Conservation (phyloP, 2,113 vertebrate species). For the Astatotilapia flaviijosephi region DNA sequence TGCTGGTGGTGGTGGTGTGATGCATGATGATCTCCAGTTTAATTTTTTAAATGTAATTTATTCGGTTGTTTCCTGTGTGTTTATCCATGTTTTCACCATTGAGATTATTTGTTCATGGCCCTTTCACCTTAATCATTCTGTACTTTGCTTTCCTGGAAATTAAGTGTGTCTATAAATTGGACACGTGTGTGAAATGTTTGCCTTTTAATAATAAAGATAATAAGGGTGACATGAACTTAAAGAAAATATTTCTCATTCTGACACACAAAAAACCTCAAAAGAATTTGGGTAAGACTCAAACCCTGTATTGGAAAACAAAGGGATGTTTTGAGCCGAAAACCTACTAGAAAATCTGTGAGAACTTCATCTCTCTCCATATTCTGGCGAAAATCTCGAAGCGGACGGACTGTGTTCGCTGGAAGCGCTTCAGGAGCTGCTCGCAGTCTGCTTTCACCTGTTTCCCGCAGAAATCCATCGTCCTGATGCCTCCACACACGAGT, state of each 20-base stretch:
- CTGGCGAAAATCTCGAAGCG: constrained; percentile 82
- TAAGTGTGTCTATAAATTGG: background rate
- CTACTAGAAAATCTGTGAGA: constrained; percentile 82
- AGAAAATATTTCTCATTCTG: background rate
- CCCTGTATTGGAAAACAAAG: background rate
- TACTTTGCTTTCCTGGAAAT: background rate
- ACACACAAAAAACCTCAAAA: background rate
- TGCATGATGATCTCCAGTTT: background rate
- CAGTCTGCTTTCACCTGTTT: constrained; percentile 73
- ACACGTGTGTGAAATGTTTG: background rate
- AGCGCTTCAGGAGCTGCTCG: constrained; percentile 80
- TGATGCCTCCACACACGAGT: background rate
- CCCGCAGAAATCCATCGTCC: constrained; percentile 16
- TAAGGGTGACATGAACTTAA: background rate
- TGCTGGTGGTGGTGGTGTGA: background rate
- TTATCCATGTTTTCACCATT: background rate
- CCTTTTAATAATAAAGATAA: background rate
- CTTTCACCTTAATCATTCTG: background rate
- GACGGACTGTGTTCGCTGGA: constrained; percentile 78
- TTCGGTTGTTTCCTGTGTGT: background rate
- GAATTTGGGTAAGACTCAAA: background rate
- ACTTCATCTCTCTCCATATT: constrained; percentile 84
- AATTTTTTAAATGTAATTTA: background rate
- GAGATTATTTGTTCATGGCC: background rate
- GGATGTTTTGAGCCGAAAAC: background rate